Evolutionary conservation across 1,140 invertebrate genomes (phyloP), one percentile per base, ranked within the genome.

Genomic region (Ceratina japonica): DNA sequence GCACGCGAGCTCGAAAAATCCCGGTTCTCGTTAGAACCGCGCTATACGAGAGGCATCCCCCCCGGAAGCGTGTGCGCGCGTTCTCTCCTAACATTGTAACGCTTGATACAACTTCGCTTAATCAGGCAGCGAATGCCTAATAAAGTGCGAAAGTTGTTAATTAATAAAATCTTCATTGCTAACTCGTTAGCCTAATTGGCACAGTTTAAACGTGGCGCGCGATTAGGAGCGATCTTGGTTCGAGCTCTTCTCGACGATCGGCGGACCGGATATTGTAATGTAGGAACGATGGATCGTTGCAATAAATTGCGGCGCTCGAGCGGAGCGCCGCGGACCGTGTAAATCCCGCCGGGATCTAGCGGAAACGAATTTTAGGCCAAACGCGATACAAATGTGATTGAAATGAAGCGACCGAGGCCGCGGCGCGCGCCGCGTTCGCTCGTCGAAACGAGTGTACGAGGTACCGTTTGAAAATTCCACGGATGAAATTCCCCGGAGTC

Each of bases 401-500:
- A 63, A 52, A 62, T 20, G 49, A 31, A 51, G 5, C n/a, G 3
- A 12, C 18, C 15, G 37, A 16, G 24, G 63, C 15, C 52, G 18
- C 18, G 15, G 0, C 2, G 52, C 52, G 18, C 18, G 15, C 10
- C 2, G 52, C 8, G n/a, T 20, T n/a, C 2, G 56, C n/a, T 59
- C 84, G 81, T 83, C 80, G 78, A 81, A 85, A 80, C 65, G 75
- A 84, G 81, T 69, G 75, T 69, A 83, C 87, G 70, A 87, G 85
- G 88, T 91, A 91, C 90, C 90, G 90, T 91, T 91, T 84, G 83
- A 90, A 88, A 89, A 90, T 90, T 87, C 83, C 85, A 87, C 86
- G 76, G 74, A 66, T 81, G 81, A 87, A 87, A 89, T 87, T 85
- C 86, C 75, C 58, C 12, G 3, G 58, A 54, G 70, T 68, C 72